Percentiles rank a stretch among this genome's conserved stretches.
These are phyloP conservation scores for Halocynthia aurantium DNA, from an alignment of 23 tunicate species.

Conservation along the genomic window DNA sequence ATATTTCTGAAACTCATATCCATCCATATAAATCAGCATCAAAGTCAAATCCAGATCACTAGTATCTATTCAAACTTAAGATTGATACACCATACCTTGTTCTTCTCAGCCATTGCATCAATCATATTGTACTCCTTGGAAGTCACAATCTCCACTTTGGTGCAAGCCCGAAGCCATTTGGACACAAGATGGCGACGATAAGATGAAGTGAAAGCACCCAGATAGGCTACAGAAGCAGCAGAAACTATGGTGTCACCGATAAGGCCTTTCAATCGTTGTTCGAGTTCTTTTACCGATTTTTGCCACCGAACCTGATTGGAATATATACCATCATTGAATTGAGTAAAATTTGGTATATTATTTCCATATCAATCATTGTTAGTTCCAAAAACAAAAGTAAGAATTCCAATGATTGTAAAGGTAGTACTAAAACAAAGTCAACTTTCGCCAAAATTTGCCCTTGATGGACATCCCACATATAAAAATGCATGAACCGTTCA, in stretches of 20 bases:
- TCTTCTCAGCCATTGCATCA: slow-evolving; percentile 50
- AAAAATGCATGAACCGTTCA: too few relatives aligned
- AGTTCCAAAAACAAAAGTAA: too few relatives aligned
- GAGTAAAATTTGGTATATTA: neutral
- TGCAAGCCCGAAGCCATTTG: slow-evolving; percentile 57
- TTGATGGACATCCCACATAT: too few relatives aligned
- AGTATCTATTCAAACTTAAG: neutral
- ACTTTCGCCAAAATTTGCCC: too few relatives aligned
- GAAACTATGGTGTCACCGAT: slow-evolving; percentile 85
- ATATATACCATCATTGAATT: neutral
- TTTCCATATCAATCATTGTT: neutral
- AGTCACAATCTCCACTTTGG: slow-evolving; percentile 28
- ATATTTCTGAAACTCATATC: too few relatives aligned
- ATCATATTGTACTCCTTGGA: slow-evolving; percentile 59
- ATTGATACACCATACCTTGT: slow-evolving; percentile 37
- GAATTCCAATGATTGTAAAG: too few relatives aligned
- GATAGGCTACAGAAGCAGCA: slow-evolving; percentile 77
- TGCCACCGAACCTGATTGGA: slow-evolving; percentile 71
- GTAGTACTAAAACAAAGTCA: too few relatives aligned
- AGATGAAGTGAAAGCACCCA: slow-evolving; percentile 82
- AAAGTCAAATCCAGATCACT: too few relatives aligned
- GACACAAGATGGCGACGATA: slow-evolving; percentile 60
- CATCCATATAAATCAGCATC: too few relatives aligned
- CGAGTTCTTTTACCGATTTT: slow-evolving; percentile 44
- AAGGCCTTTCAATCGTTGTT: slow-evolving; percentile 51